Conservation (phyloP, 2,888 invertebrate genomes). For the Lithophane ornitopus region DNA sequence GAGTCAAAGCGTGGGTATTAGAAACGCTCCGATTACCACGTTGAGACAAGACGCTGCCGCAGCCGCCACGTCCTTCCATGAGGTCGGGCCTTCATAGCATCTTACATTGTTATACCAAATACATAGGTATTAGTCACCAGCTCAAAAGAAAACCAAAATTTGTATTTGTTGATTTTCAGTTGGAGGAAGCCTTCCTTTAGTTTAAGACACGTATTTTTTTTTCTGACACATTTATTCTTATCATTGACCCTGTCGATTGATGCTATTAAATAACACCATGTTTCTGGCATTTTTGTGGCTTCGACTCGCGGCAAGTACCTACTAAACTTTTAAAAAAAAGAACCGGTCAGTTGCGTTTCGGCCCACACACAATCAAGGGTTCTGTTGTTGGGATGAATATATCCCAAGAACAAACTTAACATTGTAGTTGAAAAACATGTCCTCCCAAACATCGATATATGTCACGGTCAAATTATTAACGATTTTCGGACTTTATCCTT, state of each 20-base stretch:
- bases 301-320: neutral
- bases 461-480: too few relatives aligned
- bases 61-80: constrained; percentile 57
- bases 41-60: constrained; percentile 76
- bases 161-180: neutral
- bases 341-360: too few relatives aligned
- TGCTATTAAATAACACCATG: neutral
- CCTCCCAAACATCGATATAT: too few relatives aligned
- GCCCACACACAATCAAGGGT: too few relatives aligned
- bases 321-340: neutral
- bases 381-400: too few relatives aligned
- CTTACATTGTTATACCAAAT: constrained; percentile 11
- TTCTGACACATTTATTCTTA: neutral
- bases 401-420: too few relatives aligned
- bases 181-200: neutral
- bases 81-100: constrained; percentile 11
- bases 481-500: too few relatives aligned
- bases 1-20: constrained; percentile 90
- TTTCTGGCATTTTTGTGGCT: neutral
- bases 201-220: neutral
- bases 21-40: constrained; percentile 90
- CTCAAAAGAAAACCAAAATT: neutral
- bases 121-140: neutral
- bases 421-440: too few relatives aligned
- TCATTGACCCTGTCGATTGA: neutral